A percentile compares a stretch with the other conserved stretches of the same genome.
phyloP scores from a whole-genome alignment of 2,113 vertebrate genomes.

The Trochalopteron elliotii region DNA sequence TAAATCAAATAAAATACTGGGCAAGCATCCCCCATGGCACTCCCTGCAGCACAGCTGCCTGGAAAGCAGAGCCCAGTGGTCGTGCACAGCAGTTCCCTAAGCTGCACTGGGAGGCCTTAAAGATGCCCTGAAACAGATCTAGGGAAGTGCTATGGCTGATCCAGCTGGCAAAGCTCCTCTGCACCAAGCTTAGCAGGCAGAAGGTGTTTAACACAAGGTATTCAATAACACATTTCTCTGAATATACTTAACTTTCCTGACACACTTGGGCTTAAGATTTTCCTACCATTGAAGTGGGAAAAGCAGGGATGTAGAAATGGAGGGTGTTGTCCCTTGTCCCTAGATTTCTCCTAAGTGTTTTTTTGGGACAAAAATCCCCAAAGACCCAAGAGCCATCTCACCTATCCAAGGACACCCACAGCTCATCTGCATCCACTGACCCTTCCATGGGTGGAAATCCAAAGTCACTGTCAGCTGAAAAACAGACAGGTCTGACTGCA shows the following conservation, averaged over 20 bases:
- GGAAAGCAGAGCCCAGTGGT: not conserved
- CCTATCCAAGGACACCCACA: not conserved
- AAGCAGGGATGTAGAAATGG: not conserved
- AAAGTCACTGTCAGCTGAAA: not conserved
- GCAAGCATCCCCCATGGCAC: not conserved
- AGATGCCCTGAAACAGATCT: not conserved
- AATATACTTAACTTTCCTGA: not conserved
- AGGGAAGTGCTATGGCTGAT: not conserved
- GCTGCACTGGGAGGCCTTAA: not conserved
- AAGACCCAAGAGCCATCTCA: not conserved
- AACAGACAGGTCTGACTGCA: not conserved
- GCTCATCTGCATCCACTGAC: not conserved
- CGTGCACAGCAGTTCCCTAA: rapidly evolving
- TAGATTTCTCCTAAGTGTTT: not conserved
- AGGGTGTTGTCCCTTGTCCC: not conserved
- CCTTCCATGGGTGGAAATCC: rapidly evolving
- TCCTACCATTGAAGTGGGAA: not conserved
- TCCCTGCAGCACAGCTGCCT: not conserved
- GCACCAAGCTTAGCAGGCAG: not conserved
- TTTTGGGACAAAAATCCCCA: not conserved
- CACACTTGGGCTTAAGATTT: not conserved
- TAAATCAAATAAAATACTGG: not conserved
- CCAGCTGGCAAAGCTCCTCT: not conserved
- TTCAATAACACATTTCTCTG: not conserved
- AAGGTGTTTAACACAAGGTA: not conserved